phyloP scores from a whole-genome alignment of 2,113 vertebrate genomes.

The Eclectus roratus region DNA sequence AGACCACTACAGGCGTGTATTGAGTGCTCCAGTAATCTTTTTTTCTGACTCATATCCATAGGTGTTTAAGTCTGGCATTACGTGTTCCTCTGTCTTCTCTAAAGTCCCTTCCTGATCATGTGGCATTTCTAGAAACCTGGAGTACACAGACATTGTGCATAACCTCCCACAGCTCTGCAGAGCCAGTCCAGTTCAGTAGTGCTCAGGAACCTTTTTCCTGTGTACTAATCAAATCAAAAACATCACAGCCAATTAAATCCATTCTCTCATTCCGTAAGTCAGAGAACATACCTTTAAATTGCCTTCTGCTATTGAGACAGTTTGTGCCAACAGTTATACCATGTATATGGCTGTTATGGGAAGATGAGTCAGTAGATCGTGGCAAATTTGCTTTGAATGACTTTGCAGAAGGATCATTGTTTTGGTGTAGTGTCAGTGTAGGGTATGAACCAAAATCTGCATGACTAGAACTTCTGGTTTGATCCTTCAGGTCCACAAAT shows the following conservation, averaged over 20 bases:
- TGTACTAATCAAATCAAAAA: not conserved
- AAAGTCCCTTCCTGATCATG: not conserved
- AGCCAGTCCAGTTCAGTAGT: not conserved
- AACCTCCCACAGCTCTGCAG: not conserved
- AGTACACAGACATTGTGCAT: not conserved
- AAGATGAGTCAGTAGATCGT: not conserved
- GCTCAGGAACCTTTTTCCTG: not conserved
- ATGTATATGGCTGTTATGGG: not conserved
- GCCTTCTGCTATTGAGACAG: not conserved
- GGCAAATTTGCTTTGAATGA: not conserved
- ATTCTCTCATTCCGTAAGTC: not conserved
- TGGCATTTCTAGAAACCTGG: not conserved
- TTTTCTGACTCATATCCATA: fast-evolving
- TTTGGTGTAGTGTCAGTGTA: not conserved
- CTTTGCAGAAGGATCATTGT: not conserved
- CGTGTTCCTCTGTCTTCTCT: not conserved
- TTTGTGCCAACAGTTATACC: not conserved
- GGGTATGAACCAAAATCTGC: not conserved
- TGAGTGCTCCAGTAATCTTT: not conserved
- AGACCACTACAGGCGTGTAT: not conserved
- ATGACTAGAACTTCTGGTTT: not conserved
- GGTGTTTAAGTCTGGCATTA: not conserved
- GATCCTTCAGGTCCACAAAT: not conserved
- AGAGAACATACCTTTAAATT: not conserved
- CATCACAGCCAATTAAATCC: not conserved